A percentile compares a stretch with the other conserved stretches of the same genome.
phyloP scores from a whole-genome alignment of 1,140 invertebrate species.

The Heliconius himera region DNA sequence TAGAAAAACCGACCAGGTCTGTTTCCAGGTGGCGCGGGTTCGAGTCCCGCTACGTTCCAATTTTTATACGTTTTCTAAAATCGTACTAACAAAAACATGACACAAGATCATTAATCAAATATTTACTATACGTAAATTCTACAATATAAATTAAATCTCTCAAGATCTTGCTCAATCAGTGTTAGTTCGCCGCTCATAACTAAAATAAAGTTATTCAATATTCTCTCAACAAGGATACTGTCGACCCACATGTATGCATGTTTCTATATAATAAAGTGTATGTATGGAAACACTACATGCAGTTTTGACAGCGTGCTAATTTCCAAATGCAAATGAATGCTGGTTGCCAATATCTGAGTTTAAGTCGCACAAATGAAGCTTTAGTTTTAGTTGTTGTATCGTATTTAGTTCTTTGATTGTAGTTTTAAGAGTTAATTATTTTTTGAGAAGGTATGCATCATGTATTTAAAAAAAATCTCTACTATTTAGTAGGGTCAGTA shows the following conservation, averaged over 20 bases:
- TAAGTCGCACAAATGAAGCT: conserved; percentile 15
- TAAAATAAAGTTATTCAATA: conserved; percentile 27
- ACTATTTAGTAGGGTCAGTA: background rate
- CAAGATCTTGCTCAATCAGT: background rate
- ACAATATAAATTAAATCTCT: background rate
- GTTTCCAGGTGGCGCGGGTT: no score
- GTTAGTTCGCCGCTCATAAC: background rate
- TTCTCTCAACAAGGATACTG: conserved; percentile 17
- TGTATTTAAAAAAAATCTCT: no score
- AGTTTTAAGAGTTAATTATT: background rate
- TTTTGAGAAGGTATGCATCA: no score
- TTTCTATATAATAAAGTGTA: background rate
- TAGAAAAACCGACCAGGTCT: no score
- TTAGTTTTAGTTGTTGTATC: background rate
- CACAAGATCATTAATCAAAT: no score
- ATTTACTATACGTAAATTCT: background rate
- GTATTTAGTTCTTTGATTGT: background rate
- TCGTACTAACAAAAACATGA: no score
- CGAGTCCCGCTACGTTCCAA: no score
- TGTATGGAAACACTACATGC: background rate
- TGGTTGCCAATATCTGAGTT: conserved; percentile 19
- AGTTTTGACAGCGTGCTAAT: conserved; percentile 27
- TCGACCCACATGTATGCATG: conserved; percentile 24
- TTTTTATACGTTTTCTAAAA: no score
- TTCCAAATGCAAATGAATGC: conserved; percentile 32